These are phyloP conservation scores for Notamacropus eugenii DNA, from an alignment of 2,797 vertebrate genomes.

Conservation along the genomic window DNA sequence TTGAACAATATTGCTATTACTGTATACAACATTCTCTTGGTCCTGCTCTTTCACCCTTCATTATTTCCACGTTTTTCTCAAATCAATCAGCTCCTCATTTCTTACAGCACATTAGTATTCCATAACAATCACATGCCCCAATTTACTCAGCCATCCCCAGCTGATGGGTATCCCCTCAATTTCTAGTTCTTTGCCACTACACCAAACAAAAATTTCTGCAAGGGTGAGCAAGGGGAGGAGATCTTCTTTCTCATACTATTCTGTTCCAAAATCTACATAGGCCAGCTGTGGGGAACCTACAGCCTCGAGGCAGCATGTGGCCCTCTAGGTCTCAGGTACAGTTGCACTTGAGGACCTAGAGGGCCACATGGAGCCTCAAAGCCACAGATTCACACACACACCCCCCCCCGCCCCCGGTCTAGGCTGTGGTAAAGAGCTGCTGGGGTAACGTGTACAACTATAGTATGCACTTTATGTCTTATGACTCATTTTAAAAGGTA, in stretches of 20 bases:
- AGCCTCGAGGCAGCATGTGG: too few relatives aligned
- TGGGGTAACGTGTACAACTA: not conserved
- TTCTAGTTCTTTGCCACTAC: not conserved
- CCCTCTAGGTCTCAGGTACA: too few relatives aligned
- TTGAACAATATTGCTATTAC: not conserved
- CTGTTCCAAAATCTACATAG: not conserved
- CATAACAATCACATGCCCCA: not conserved
- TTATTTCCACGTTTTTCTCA: not conserved
- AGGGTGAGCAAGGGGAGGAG: not conserved
- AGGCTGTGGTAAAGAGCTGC: not conserved
- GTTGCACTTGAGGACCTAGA: too few relatives aligned
- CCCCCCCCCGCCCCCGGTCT: too few relatives aligned
- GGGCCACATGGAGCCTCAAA: too few relatives aligned
- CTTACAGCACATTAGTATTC: not conserved
- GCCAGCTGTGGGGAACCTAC: too few relatives aligned
- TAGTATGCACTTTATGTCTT: not conserved
- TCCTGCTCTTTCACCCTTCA: not conserved
- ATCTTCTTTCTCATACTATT: not conserved
- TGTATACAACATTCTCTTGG: not conserved
- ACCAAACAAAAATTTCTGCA: slow-evolving; percentile 7
- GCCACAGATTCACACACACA: too few relatives aligned
- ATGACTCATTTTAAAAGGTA: slow-evolving; percentile 18
- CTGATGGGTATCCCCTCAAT: not conserved
- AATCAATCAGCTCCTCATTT: not conserved
- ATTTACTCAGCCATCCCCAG: not conserved